Percentiles rank a stretch among this genome's conserved stretches.
Evolutionary conservation across 2,888 invertebrate species (phyloP).

Genomic region (Lamellibrachia columna): DNA sequence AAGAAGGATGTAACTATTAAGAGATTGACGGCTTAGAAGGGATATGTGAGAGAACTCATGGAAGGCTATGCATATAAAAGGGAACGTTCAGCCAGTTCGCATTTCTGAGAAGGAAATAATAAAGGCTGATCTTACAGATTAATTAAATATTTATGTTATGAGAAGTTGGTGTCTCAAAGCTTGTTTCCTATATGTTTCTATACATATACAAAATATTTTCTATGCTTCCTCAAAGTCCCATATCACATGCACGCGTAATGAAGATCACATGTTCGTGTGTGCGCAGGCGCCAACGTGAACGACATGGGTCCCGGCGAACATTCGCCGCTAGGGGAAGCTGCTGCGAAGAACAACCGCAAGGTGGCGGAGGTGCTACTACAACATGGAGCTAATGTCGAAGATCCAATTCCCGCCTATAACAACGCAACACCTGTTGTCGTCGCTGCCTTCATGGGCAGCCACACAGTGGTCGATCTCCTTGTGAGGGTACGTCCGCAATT

Average conservation of each 20-base stretch:
- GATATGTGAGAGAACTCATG: constrained; percentile 30
- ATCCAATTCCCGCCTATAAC: constrained; percentile 35
- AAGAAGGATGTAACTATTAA: not conserved
- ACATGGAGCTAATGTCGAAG: constrained; percentile 38
- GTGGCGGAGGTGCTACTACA: constrained; percentile 38
- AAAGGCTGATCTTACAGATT: not conserved
- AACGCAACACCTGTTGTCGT: constrained; percentile 41
- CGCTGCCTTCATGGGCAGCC: constrained; percentile 35
- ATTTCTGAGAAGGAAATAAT: not conserved
- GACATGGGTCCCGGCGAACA: constrained; percentile 38
- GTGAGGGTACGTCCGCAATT: constrained; percentile 34
- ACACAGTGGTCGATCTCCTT: constrained; percentile 37
- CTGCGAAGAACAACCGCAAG: constrained; percentile 36
- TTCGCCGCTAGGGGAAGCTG: constrained; percentile 42
- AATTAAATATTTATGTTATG: not conserved
- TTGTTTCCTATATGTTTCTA: not conserved
- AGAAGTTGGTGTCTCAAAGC: not conserved
- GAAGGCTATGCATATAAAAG: too few relatives aligned
- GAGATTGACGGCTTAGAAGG: too few relatives aligned
- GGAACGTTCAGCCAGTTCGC: not conserved
- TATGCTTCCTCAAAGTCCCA: not conserved
- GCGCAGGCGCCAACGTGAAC: constrained; percentile 40
- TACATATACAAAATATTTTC: not conserved
- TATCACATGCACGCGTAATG: not conserved
- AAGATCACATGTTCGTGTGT: not conserved